Evolutionary conservation across 2,888 invertebrate species (phyloP), one percentile per base, ranked within the genome.

Genomic region (Drosophila merina): DNA sequence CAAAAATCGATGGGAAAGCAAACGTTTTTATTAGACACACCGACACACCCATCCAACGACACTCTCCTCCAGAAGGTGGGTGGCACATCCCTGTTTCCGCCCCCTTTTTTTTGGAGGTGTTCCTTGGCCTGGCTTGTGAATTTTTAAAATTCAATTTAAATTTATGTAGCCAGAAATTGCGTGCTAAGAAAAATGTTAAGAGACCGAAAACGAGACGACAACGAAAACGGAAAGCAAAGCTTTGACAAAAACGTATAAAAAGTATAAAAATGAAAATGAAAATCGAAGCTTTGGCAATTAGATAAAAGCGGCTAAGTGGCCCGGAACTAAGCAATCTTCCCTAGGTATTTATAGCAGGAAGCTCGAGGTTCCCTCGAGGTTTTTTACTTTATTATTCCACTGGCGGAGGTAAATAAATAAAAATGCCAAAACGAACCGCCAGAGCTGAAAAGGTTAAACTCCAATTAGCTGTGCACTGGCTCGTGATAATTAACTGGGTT

Each of bases 101-200:
- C 57, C 56, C n/a, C 28, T 10, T 40, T 36, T 40, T 51, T 20
- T 58, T 50, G 45, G 62, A 74, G 71, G 54, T 72, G 49, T 72
- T 57, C 31, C 14, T 52, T 59, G 52, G 28, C 14, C 8, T 8
- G 50, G 63, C 74, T 74, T 72, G 66, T 86, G 72, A 75, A 85
- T 85, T 79, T 86, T 85, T 85, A 83, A 85, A 85, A 81, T 83
- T 81, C 81, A 81, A 85, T 85, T 85, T 83, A 73, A 79, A 76
- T 81, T 77, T 72, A 75, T 56, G 66, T 59, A 56, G 62, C 62
- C 57, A 58, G 58, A 71, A 79, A 79, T 74, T 64, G 74, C 80
- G 83, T 79, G 75, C 58, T 52, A 56, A 62, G 66, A 45, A 69
- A 71, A 77, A 71, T 57, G 36, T 42, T 28, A 7, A 26, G 26